phyloP scores from a whole-genome alignment of 2,888 invertebrate genomes.

The Tenthredo scrophulariae region DNA sequence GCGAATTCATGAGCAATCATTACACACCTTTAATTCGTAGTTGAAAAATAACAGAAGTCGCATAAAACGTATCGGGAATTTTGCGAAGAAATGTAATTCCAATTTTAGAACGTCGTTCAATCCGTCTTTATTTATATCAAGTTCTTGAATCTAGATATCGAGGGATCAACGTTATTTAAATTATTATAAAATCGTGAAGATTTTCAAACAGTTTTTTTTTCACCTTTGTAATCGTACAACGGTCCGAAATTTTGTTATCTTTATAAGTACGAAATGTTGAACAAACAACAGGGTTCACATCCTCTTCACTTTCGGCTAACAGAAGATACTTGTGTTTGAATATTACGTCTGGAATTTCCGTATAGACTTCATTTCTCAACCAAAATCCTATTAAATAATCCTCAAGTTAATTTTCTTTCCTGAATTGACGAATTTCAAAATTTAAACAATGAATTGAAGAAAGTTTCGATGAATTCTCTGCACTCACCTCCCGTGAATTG shows the following conservation, averaged over 20 bases:
- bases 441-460: neutral
- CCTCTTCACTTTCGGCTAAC: constrained; percentile 67
- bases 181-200: constrained; percentile 1
- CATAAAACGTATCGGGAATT: constrained; percentile 67
- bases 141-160: constrained; percentile 68
- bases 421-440: neutral
- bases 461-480: neutral
- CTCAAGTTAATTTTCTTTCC: neutral
- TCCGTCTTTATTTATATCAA: constrained; percentile 71
- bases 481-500: constrained; percentile 65
- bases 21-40: constrained; percentile 70
- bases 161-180: neutral
- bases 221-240: constrained; percentile 73
- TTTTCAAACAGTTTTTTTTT: neutral
- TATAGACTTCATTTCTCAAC: constrained; percentile 69
- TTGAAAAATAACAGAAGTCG: constrained; percentile 72
- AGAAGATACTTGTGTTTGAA: constrained; percentile 74
- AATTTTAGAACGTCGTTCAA: constrained; percentile 71
- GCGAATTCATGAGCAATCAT: neutral
- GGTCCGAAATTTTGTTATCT: constrained; percentile 71
- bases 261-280: constrained; percentile 72
- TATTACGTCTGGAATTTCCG: constrained; percentile 69
- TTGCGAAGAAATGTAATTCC: constrained; percentile 70
- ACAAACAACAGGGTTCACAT: constrained; percentile 69
- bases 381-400: constrained; percentile 67